Evolutionary conservation across 2,797 vertebrate genomes (phyloP).

Genomic region (Chloroceryle inda): DNA sequence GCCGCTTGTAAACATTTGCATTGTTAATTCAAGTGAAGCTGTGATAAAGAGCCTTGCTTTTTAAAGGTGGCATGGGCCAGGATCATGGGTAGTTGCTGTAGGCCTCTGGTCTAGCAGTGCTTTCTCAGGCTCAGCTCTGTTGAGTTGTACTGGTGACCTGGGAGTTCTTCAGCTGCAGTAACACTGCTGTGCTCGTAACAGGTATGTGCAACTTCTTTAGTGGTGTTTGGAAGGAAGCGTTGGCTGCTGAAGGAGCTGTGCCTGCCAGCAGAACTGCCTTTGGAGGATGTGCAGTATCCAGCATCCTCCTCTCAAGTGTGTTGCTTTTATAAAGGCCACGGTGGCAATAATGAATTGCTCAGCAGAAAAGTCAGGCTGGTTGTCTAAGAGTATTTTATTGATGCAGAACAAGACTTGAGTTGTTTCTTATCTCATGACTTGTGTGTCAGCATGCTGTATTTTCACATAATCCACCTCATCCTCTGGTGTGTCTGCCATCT

Average conservation of each 20-base stretch:
- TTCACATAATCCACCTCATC: neutral
- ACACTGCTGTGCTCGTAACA: neutral
- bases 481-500: fast-evolving
- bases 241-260: neutral
- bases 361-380: neutral
- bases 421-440: neutral
- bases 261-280: neutral
- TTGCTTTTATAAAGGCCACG: neutral
- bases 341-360: neutral
- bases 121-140: neutral
- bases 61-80: neutral
- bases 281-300: neutral
- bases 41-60: neutral
- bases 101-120: fast-evolving
- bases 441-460: neutral
- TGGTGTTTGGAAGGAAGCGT: neutral
- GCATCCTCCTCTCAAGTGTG: neutral
- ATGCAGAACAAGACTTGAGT: neutral
- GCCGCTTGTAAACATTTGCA: neutral
- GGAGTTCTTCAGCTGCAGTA: neutral
- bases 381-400: neutral
- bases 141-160: no score
- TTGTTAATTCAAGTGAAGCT: neutral
- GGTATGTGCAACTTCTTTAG: neutral
- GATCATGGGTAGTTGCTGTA: fast-evolving